phyloP scores from a whole-genome alignment of 2,797 vertebrate species.

The Acestrorhynchus altus region DNA sequence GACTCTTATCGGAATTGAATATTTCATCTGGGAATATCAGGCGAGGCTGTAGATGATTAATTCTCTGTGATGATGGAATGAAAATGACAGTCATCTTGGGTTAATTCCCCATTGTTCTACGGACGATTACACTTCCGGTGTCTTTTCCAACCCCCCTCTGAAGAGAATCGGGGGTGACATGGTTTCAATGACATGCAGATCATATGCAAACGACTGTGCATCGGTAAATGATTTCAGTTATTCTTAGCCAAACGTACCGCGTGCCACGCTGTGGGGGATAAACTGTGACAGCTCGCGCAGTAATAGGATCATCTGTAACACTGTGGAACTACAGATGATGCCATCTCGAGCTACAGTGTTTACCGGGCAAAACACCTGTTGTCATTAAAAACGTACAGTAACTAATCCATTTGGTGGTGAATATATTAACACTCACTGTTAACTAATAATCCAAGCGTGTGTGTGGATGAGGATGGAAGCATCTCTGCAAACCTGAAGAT shows the following conservation, averaged over 20 bases:
- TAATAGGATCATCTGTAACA: neutral
- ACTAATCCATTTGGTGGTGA: neutral
- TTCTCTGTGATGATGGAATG: neutral
- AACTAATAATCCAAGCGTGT: neutral
- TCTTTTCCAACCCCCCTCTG: neutral
- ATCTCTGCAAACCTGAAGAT: no score
- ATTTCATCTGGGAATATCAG: slow-evolving; percentile 24
- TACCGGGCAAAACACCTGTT: neutral
- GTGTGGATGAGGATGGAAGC: no score
- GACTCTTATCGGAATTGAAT: neutral
- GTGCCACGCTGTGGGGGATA: neutral
- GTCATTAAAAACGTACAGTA: neutral
- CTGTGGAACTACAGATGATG: no score
- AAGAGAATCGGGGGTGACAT: slow-evolving; percentile 2
- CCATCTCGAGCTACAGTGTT: neutral
- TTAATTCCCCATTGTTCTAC: neutral
- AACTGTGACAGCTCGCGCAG: neutral
- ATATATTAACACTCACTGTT: neutral
- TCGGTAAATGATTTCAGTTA: slow-evolving; percentile 4
- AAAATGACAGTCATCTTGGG: slow-evolving; percentile 26
- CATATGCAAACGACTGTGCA: slow-evolving; percentile 16
- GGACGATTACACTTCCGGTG: neutral
- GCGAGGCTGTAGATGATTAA: neutral
- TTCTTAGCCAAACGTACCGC: neutral
- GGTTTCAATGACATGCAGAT: slow-evolving; percentile 21